Conservation (phyloP, 2,113 vertebrate genomes). For the Lepus europaeus region DNA sequence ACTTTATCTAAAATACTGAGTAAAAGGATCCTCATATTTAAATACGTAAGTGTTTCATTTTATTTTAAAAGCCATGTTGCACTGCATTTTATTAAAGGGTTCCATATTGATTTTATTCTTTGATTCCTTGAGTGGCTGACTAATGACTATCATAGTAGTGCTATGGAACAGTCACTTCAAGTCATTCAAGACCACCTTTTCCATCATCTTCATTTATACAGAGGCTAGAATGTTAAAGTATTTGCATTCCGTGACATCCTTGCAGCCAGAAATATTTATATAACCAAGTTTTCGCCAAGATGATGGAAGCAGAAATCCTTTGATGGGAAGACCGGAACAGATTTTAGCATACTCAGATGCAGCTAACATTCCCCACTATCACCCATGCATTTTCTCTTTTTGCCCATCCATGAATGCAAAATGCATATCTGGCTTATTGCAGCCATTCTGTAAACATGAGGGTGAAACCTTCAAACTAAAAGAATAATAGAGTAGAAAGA, state of each 20-base stretch:
- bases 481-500: not conserved
- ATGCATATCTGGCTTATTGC: not conserved
- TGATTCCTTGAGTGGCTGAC: constrained; percentile 9
- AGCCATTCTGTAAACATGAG: not conserved
- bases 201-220: not conserved
- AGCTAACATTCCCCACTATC: not conserved
- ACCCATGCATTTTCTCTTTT: not conserved
- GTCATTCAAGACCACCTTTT: not conserved
- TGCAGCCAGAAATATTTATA: not conserved
- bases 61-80: not conserved
- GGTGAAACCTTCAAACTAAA: not conserved
- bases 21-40: constrained; percentile 55
- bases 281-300: constrained; percentile 2
- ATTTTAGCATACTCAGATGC: not conserved
- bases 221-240: not conserved
- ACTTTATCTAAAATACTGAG: constrained; percentile 51
- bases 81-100: constrained; percentile 4
- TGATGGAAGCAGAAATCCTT: constrained; percentile 17
- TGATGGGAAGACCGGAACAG: not conserved
- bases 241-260: not conserved
- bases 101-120: constrained; percentile 15
- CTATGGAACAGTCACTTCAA: constrained; percentile 2
- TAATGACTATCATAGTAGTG: not conserved
- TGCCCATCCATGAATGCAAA: not conserved
- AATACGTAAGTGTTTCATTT: constrained; percentile 29